Evolutionary conservation across 2,113 vertebrate species (phyloP), one percentile per base, ranked within the genome.

Genomic region (Anseranas semipalmata): DNA sequence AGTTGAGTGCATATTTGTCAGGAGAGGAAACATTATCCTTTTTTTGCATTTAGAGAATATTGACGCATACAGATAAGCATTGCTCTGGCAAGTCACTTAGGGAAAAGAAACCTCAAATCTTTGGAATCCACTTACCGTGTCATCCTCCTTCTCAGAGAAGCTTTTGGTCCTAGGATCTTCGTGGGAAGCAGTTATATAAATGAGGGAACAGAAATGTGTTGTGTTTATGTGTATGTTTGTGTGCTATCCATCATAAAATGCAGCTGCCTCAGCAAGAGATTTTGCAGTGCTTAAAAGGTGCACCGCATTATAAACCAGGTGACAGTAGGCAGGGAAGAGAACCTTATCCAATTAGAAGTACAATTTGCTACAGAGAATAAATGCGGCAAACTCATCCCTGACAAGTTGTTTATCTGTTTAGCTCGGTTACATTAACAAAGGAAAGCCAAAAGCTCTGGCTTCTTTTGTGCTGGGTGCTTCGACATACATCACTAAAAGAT

Each of bases 341-440:
- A 83, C 43, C 55, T 92, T 81, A 77, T 74, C 82, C 95, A 96
- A 56, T 91, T 95, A 93, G 85, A 90, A 94, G 37, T 92, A 56
- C 72, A 88, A 41, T 90, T 95, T 83, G 72, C 63, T 84, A 74
- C 78, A 62, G 82, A 90, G 74, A 55, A 56, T 83, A 79, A 94
- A 86, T 27, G 41, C 89, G 87, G 71, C 78, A 85, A 58, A 70
- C 67, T 91, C 82, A 70, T 63, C 70, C 55, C 76, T 81, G 65
- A 70, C 85, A 93, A 90, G 85, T 93, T 94, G 84, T 89, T 95
- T 89, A 48, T 95, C 87, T 83, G 59, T 95, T 90, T 83, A 67
- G 83, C 78, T 80, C 82, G 16, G 78, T 32, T 67, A 65, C 59
- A 33, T 84, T 86, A 90, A 74, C 75, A 86, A 85, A 84, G 60